phyloP scores from a whole-genome alignment of 2,888 invertebrate species.

The Calameuta idolon region DNA sequence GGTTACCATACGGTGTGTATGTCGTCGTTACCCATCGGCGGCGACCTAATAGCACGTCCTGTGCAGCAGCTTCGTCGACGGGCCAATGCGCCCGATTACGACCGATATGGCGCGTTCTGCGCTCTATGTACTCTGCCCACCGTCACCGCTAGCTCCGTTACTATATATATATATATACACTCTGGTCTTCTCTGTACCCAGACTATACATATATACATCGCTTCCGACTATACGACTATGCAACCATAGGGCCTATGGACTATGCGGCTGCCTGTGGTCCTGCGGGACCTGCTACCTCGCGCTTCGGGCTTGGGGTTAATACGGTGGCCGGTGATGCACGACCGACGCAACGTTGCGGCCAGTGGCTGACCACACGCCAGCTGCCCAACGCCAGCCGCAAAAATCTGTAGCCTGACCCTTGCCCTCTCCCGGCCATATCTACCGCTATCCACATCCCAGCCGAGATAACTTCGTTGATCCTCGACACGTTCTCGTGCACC shows the following conservation, averaged over 20 bases:
- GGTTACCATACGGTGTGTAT: no score
- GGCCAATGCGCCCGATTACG: constrained; percentile 28
- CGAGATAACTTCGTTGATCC: neutral
- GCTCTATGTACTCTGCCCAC: neutral
- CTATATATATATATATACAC: no score
- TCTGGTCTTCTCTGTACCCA: neutral
- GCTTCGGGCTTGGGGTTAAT: constrained; percentile 61
- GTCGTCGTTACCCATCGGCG: no score
- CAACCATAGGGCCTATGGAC: constrained; percentile 31
- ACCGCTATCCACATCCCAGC: constrained; percentile 19
- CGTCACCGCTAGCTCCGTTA: no score
- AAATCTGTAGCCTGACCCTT: constrained; percentile 57
- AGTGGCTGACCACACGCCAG: constrained; percentile 65
- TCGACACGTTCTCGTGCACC: neutral
- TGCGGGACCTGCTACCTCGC: constrained; percentile 35
- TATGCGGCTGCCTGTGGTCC: constrained; percentile 48
- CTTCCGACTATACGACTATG: no score
- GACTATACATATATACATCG: neutral
- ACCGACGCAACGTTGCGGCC: constrained; percentile 62
- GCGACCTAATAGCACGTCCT: no score
- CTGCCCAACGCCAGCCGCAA: constrained; percentile 59
- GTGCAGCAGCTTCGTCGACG: neutral
- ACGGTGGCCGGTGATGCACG: constrained; percentile 65
- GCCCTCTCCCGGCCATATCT: constrained; percentile 7
- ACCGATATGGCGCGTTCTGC: constrained; percentile 29